phyloP scores from a whole-genome alignment of 1,140 invertebrate species.

The Anastatus disparis region DNA sequence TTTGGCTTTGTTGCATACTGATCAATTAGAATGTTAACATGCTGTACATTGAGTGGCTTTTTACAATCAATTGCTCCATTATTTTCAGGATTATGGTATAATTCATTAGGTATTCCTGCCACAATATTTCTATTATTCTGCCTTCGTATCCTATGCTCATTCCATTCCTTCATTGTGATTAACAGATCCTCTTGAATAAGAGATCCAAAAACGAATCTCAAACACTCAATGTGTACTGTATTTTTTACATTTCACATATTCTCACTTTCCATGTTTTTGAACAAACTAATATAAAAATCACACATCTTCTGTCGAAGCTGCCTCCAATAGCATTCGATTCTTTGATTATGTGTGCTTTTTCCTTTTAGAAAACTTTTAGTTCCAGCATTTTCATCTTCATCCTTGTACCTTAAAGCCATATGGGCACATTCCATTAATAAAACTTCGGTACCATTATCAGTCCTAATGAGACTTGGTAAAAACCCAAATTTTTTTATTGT shows the following conservation, averaged over 20 bases:
- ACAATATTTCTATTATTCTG: slow-evolving; percentile 5
- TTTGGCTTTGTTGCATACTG: neutral
- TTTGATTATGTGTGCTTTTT: slow-evolving; percentile 23
- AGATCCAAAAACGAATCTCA: slow-evolving; percentile 14
- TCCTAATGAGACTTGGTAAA: slow-evolving; percentile 41
- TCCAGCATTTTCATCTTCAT: slow-evolving; percentile 18
- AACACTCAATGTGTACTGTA: slow-evolving; percentile 13
- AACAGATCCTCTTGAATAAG: slow-evolving; percentile 5
- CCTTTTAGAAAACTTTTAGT: slow-evolving; percentile 23
- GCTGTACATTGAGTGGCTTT: neutral
- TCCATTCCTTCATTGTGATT: slow-evolving; percentile 6
- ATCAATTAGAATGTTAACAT: neutral
- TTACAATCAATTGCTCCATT: neutral
- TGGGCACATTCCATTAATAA: slow-evolving; percentile 6
- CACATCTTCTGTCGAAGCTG: neutral
- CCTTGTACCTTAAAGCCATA: slow-evolving; percentile 6
- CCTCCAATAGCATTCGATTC: neutral
- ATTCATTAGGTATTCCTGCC: neutral
- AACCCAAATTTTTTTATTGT: slow-evolving; percentile 25
- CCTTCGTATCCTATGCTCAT: slow-evolving; percentile 14
- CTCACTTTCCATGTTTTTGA: slow-evolving; percentile 20
- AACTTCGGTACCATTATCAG: slow-evolving; percentile 45
- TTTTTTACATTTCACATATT: neutral
- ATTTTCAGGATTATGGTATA: neutral
- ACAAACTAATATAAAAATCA: slow-evolving; percentile 23